Evolutionary conservation across 1,140 invertebrate species (phyloP).

Genomic region (Leptopilina clavipes): DNA sequence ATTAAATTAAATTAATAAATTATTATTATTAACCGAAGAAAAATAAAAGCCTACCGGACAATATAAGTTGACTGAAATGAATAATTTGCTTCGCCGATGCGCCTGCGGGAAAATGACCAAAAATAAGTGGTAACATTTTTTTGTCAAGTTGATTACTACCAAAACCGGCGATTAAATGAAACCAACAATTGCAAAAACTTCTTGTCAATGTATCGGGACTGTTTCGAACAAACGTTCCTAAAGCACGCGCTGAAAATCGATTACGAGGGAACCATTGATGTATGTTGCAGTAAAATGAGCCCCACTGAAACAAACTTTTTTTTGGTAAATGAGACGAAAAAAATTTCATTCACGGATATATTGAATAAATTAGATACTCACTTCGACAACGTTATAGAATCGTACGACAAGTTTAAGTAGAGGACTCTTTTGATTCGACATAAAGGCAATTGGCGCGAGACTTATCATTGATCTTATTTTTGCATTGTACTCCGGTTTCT

Average conservation of each 20-base stretch:
- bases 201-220: constrained; percentile 66
- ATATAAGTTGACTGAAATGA: constrained; percentile 77
- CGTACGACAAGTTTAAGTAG: constrained; percentile 65
- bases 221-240: constrained; percentile 66
- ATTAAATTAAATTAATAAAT: constrained; percentile 9
- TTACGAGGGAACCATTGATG: constrained; percentile 69
- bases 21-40: background rate
- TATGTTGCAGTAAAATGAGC: constrained; percentile 69
- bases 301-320: constrained; percentile 66
- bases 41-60: constrained; percentile 73
- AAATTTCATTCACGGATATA: constrained; percentile 26
- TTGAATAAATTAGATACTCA: constrained; percentile 47
- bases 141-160: constrained; percentile 72
- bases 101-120: constrained; percentile 83
- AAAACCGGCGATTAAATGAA: constrained; percentile 69
- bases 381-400: constrained; percentile 66
- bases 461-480: constrained; percentile 78
- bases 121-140: constrained; percentile 77
- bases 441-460: constrained; percentile 79
- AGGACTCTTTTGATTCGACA: constrained; percentile 69
- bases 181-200: constrained; percentile 66
- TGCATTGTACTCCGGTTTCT: constrained; percentile 81
- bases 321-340: constrained; percentile 42
- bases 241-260: constrained; percentile 63
- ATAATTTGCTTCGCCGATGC: constrained; percentile 82